These are phyloP conservation scores for Cryptus armator DNA, from an alignment of 2,888 invertebrate species.

Conservation along the genomic window DNA sequence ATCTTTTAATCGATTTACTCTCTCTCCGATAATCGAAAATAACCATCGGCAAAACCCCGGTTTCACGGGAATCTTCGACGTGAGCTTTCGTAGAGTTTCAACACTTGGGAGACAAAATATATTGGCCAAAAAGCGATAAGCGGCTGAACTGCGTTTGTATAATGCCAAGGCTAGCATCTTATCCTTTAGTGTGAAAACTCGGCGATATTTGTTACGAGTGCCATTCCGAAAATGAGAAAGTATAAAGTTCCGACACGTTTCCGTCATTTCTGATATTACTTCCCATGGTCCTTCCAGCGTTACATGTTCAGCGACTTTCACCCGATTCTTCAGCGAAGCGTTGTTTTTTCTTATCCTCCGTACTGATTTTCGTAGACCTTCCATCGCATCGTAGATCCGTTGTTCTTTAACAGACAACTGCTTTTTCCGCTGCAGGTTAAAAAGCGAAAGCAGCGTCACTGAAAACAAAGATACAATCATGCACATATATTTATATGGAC, in stretches of 20 bases:
- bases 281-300: not conserved
- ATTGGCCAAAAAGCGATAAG: not conserved
- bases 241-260: not conserved
- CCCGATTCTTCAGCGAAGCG: not conserved
- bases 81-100: not conserved
- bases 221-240: conserved; percentile 7
- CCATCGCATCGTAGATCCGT: conserved; percentile 1
- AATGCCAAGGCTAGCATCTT: not conserved
- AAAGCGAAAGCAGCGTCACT: conserved; percentile 9
- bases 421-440: conserved; percentile 1
- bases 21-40: too few relatives aligned
- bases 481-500: too few relatives aligned
- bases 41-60: not conserved
- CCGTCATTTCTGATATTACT: not conserved
- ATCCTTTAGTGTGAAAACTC: not conserved
- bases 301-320: not conserved
- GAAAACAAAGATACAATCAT: not conserved
- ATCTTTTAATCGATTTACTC: too few relatives aligned
- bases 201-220: not conserved
- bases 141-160: not conserved
- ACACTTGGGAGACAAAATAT: not conserved
- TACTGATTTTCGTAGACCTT: not conserved
- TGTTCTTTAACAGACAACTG: not conserved
- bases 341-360: not conserved
- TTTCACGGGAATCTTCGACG: not conserved